A percentile compares a stretch with the other conserved stretches of the same genome.
Conservation (phyloP, 2,888 invertebrate species). For the Malacosoma neustria region DNA sequence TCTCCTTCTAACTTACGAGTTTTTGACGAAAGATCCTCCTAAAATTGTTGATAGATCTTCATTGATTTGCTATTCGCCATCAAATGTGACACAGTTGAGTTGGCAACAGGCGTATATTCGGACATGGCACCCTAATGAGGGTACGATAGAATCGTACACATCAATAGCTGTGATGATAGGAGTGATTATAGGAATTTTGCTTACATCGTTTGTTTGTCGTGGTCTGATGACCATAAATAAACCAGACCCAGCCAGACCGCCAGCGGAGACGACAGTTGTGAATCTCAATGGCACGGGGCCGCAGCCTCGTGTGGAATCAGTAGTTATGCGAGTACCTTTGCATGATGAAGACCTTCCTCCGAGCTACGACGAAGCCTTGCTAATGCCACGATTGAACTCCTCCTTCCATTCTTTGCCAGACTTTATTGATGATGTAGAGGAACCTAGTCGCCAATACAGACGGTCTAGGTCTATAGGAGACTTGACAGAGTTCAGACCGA, state of each 20-base stretch:
- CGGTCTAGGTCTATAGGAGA: constrained; percentile 66
- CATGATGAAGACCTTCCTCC: constrained; percentile 73
- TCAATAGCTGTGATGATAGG: constrained; percentile 71
- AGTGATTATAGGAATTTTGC: constrained; percentile 66
- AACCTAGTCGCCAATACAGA: constrained; percentile 31
- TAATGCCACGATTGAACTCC: constrained; percentile 80
- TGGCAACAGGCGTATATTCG: constrained; percentile 81
- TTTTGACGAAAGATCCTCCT: constrained; percentile 69
- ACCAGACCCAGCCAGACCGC: constrained; percentile 35
- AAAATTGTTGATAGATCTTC: constrained; percentile 55
- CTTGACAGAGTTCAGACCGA: constrained; percentile 45
- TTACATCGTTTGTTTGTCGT: constrained; percentile 74
- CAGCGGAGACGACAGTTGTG: constrained; percentile 53
- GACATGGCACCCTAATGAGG: constrained; percentile 73
- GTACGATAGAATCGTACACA: constrained; percentile 60
- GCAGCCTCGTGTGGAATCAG: constrained; percentile 38
- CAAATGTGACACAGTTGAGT: constrained; percentile 75
- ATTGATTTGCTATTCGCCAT: constrained; percentile 80
- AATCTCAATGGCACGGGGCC: constrained; percentile 36
- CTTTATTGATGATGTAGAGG: constrained; percentile 52
- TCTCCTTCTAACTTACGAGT: constrained; percentile 76
- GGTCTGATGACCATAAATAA: constrained; percentile 59
- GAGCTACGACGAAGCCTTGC: constrained; percentile 83
- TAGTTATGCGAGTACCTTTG: constrained; percentile 46
- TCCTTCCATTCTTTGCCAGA: constrained; percentile 76